Conservation (phyloP, 2,888 invertebrate species). For the Criorhina ranunculi region DNA sequence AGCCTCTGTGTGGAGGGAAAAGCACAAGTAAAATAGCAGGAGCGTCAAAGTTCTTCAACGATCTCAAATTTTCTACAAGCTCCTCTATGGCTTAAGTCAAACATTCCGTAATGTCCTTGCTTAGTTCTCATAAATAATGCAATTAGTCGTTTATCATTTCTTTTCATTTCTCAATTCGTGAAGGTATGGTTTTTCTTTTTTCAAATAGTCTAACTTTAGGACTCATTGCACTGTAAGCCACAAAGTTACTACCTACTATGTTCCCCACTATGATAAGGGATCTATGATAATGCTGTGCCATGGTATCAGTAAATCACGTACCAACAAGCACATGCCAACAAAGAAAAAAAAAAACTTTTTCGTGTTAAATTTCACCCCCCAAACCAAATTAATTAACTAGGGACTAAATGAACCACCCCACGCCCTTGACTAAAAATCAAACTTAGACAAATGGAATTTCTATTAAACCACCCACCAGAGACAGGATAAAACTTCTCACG, state of each 20-base stretch:
- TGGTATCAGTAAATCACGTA: slow-evolving; percentile 37
- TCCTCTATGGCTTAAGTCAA: too few species aligned
- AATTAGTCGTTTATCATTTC: too few species aligned
- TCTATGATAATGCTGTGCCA: slow-evolving; percentile 13
- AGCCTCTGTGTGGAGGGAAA: too few species aligned
- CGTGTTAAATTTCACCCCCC: slow-evolving; percentile 26
- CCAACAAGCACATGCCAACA: slow-evolving; percentile 27
- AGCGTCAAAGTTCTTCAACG: too few species aligned
- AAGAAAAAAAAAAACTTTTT: slow-evolving; percentile 29
- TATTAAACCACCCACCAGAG: slow-evolving; percentile 47
- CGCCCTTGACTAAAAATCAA: slow-evolving; percentile 47
- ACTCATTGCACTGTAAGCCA: not conserved
- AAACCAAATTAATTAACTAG: slow-evolving; percentile 51
- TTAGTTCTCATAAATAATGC: too few species aligned
- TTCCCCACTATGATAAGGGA: not conserved
- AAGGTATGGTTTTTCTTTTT: too few species aligned
- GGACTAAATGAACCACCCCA: slow-evolving; percentile 38
- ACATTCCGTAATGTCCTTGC: too few species aligned
- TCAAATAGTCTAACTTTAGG: not conserved
- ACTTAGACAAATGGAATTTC: slow-evolving; percentile 69
- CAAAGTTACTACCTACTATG: slow-evolving; percentile 5
- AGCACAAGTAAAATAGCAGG: too few species aligned
- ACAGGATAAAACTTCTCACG: slow-evolving; percentile 38
- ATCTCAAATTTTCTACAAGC: too few species aligned
- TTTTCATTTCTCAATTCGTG: too few species aligned